phyloP scores from a whole-genome alignment of 1,140 invertebrate species.

The Dendrolimus kikuchii region DNA sequence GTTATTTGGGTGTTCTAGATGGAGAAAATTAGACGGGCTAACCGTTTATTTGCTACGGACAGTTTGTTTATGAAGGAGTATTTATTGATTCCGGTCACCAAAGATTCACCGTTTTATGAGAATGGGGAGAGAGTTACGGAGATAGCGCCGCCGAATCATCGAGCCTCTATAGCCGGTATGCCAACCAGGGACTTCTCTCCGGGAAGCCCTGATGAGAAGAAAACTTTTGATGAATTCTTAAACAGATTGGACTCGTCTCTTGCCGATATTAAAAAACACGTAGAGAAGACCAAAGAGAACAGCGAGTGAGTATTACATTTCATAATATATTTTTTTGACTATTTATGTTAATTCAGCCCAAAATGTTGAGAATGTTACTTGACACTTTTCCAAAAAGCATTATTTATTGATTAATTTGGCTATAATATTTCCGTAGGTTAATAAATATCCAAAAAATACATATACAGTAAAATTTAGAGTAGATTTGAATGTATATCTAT shows the following conservation, averaged over 20 bases:
- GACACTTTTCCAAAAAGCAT: too few species aligned
- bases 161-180: constrained; percentile 72
- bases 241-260: constrained; percentile 90
- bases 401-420: too few species aligned
- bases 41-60: constrained; percentile 90
- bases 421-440: too few species aligned
- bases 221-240: constrained; percentile 85
- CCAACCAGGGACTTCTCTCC: constrained; percentile 66
- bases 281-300: constrained; percentile 83
- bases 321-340: neutral
- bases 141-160: constrained; percentile 42
- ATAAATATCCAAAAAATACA: too few species aligned
- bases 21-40: constrained; percentile 90
- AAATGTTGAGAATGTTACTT: too few species aligned
- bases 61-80: constrained; percentile 89
- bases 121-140: constrained; percentile 62
- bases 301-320: constrained; percentile 80
- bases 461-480: too few species aligned
- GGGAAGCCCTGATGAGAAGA: constrained; percentile 78
- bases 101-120: constrained; percentile 74
- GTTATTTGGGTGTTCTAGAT: constrained; percentile 77
- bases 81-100: constrained; percentile 84
- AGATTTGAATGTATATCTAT: too few species aligned
- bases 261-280: constrained; percentile 87
- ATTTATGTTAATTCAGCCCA: too few species aligned